These are phyloP conservation scores for Drosophila virilis DNA, from an alignment of 1,140 invertebrate species.

Conservation along the genomic window DNA sequence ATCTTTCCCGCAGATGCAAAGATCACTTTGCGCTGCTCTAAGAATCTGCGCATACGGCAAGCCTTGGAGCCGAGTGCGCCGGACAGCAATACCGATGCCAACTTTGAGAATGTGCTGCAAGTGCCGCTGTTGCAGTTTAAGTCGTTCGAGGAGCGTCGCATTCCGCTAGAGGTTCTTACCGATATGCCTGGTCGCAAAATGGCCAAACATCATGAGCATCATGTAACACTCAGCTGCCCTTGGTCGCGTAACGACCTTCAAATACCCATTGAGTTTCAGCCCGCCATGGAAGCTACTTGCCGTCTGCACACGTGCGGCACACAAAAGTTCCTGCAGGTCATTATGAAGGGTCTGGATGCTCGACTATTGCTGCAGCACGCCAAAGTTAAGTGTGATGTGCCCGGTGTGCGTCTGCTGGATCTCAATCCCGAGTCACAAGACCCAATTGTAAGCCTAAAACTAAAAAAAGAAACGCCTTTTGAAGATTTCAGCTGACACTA, in stretches of 20 bases:
- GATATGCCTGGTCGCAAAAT: constrained; percentile 89
- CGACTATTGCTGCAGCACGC: constrained; percentile 87
- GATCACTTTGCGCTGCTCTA: constrained; percentile 86
- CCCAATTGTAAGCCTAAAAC: constrained; percentile 54
- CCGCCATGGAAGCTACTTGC: constrained; percentile 91
- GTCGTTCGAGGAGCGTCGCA: constrained; percentile 88
- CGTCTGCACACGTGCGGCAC: constrained; percentile 92
- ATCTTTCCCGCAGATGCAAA: constrained; percentile 85
- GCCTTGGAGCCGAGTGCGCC: constrained; percentile 5
- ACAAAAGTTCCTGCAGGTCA: constrained; percentile 92
- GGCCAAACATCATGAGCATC: constrained; percentile 77
- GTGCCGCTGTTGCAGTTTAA: constrained; percentile 87
- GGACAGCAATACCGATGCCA: constrained; percentile 47
- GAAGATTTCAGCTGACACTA: neutral
- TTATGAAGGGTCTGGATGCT: constrained; percentile 88
- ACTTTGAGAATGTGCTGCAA: constrained; percentile 86
- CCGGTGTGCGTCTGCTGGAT: constrained; percentile 87
- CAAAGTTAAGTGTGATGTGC: constrained; percentile 85
- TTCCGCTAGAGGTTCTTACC: constrained; percentile 89
- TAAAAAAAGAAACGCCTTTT: neutral
- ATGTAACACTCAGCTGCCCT: constrained; percentile 89
- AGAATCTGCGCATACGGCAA: constrained; percentile 85
- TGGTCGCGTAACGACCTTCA: constrained; percentile 89
- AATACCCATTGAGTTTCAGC: constrained; percentile 90
- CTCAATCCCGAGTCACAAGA: constrained; percentile 86